Conservation (phyloP, 2,797 vertebrate genomes). For the Trachurus trachurus region DNA sequence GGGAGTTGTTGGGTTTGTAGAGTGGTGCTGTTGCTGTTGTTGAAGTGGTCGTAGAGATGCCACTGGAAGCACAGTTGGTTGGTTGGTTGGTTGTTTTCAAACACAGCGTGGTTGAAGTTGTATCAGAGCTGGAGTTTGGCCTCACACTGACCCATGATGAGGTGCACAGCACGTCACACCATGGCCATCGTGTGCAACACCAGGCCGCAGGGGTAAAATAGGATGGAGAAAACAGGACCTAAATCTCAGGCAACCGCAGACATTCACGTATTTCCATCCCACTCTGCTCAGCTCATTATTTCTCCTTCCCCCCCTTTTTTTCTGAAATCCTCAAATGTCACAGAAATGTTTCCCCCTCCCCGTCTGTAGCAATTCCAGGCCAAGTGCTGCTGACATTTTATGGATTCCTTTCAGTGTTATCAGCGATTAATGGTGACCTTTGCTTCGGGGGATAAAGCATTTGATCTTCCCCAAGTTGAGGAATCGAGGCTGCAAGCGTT, state of each 20-base stretch:
- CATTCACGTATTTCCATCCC: conserved; percentile 18
- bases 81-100: too few relatives aligned
- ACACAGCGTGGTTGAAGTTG: too few relatives aligned
- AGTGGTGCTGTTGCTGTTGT: too few relatives aligned
- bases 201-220: neutral
- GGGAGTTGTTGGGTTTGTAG: neutral
- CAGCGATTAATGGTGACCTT: conserved; percentile 72
- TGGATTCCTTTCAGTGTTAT: conserved; percentile 63
- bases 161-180: neutral
- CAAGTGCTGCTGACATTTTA: conserved; percentile 72
- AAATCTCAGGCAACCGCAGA: conserved; percentile 7
- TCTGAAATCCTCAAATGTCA: conserved; percentile 68
- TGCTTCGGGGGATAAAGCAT: conserved; percentile 44
- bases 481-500: conserved; percentile 38
- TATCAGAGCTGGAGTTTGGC: neutral
- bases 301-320: neutral
- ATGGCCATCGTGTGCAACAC: neutral
- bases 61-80: too few relatives aligned
- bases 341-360: conserved; percentile 39
- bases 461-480: conserved; percentile 46
- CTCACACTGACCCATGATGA: neutral
- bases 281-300: conserved; percentile 48
- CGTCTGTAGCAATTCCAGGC: conserved; percentile 41
- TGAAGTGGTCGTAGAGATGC: neutral
- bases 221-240: neutral